Evolutionary conservation across 2,888 invertebrate genomes (phyloP).

Genomic region (Rhagonycha fulva): DNA sequence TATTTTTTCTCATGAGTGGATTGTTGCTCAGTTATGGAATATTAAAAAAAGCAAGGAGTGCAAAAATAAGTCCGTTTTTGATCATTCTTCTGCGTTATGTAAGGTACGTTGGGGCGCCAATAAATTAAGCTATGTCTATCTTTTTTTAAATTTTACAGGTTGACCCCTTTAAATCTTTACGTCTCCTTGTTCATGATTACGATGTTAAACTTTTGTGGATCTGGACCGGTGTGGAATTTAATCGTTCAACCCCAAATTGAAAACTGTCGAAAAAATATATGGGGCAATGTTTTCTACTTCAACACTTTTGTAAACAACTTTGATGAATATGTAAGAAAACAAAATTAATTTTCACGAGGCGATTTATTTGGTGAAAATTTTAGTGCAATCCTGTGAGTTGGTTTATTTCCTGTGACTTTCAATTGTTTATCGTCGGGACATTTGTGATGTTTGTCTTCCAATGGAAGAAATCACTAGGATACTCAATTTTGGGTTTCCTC

Average conservation of each 20-base stretch:
- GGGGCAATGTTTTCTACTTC: not conserved
- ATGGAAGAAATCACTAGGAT: not conserved
- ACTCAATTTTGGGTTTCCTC: not conserved
- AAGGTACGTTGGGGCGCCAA: not conserved
- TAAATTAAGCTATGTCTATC: too few relatives aligned
- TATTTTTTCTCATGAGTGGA: not conserved
- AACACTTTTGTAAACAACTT: not conserved
- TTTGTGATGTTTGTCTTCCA: not conserved
- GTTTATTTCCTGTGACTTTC: constrained; percentile 75
- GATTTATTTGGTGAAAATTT: constrained; percentile 13
- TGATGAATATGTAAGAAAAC: not conserved
- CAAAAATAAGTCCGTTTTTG: not conserved
- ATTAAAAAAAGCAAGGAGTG: not conserved
- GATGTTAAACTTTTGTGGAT: not conserved
- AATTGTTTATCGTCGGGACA: constrained; percentile 64
- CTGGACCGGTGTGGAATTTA: not conserved
- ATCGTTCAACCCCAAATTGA: not conserved
- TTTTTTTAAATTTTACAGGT: not conserved
- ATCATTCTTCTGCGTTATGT: not conserved
- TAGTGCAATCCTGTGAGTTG: constrained; percentile 72
- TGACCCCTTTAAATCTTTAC: not conserved
- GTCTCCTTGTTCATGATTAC: not conserved
- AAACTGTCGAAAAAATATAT: not conserved
- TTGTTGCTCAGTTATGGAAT: not conserved
- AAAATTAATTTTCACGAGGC: not conserved